Percentiles rank a stretch among this genome's conserved stretches.
These are phyloP conservation scores for Dipodomys stephensi DNA, from an alignment of 2,113 vertebrate genomes.

Conservation along the genomic window DNA sequence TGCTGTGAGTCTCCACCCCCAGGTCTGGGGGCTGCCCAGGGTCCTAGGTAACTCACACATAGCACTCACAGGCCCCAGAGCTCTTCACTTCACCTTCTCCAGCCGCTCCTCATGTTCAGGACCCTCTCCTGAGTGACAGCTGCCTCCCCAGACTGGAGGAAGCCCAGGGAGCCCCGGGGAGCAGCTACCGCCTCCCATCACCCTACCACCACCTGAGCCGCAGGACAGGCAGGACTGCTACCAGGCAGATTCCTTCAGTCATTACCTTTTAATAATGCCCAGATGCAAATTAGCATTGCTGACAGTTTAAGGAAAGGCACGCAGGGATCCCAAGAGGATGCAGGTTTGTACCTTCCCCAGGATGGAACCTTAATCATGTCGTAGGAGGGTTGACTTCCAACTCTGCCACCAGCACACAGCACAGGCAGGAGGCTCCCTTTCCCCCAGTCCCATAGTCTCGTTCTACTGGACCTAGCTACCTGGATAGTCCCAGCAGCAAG, in stretches of 20 bases:
- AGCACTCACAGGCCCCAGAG: too few species aligned
- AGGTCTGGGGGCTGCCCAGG: too few species aligned
- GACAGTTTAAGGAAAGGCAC: not conserved
- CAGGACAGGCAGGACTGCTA: fast-evolving
- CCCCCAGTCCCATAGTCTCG: not conserved
- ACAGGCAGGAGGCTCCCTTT: not conserved
- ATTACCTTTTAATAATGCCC: not conserved
- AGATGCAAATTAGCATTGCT: not conserved
- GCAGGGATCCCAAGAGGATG: not conserved
- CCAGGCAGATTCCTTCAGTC: not conserved
- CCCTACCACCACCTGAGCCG: too few species aligned
- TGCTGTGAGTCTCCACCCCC: too few species aligned
- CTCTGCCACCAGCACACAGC: not conserved
- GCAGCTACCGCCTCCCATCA: not conserved
- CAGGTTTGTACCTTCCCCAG: not conserved
- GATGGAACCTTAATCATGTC: not conserved
- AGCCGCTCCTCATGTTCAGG: not conserved
- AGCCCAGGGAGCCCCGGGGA: not conserved
- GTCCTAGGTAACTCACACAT: too few species aligned
- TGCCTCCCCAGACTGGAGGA: not conserved
- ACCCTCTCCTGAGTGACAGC: not conserved
- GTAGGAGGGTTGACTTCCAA: too few species aligned
- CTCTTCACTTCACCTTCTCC: not conserved
- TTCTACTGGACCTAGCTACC: not conserved
- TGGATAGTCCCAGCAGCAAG: not conserved